Conservation (phyloP, 64 coral and sea anemone genomes). For the Dendronephthya gigantea region DNA sequence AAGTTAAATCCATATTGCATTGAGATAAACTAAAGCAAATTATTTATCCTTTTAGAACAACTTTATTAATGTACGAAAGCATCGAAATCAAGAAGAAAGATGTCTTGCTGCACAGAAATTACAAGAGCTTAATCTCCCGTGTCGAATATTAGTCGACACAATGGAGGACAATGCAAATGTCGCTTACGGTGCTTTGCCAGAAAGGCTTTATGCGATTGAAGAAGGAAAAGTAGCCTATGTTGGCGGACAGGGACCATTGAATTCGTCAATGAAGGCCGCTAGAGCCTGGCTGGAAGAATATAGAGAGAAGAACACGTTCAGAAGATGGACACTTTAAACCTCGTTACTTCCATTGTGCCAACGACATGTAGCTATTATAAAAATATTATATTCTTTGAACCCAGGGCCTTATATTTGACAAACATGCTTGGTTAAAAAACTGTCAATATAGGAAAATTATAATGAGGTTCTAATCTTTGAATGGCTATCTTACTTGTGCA, state of each 20-base stretch:
- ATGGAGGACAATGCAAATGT: slow-evolving; percentile 5
- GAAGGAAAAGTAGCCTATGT: slow-evolving; percentile 13
- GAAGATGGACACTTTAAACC: not conserved
- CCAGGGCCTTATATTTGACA: too few species aligned
- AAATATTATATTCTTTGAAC: too few species aligned
- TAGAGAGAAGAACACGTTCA: not conserved
- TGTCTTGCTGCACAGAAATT: slow-evolving; percentile 1
- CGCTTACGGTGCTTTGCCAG: slow-evolving; percentile 21
- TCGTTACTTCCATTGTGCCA: not conserved
- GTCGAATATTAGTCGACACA: slow-evolving; percentile 13
- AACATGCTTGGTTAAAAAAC: too few species aligned
- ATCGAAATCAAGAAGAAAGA: not conserved
- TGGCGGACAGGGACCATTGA: not conserved
- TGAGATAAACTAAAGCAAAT: not conserved
- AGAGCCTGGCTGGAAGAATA: not conserved
- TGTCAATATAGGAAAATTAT: too few species aligned
- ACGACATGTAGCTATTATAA: too few species aligned
- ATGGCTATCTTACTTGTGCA: too few species aligned
- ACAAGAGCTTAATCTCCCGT: not conserved
- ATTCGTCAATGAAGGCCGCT: not conserved
- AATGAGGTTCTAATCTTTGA: too few species aligned
- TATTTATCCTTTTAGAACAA: not conserved
- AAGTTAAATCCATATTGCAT: too few species aligned
- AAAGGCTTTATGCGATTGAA: slow-evolving; percentile 17
- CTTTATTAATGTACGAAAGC: not conserved